Percentiles rank a stretch among this genome's conserved stretches.
Conservation (phyloP, 2,113 vertebrate genomes). For the Cricetomys ansorgei region DNA sequence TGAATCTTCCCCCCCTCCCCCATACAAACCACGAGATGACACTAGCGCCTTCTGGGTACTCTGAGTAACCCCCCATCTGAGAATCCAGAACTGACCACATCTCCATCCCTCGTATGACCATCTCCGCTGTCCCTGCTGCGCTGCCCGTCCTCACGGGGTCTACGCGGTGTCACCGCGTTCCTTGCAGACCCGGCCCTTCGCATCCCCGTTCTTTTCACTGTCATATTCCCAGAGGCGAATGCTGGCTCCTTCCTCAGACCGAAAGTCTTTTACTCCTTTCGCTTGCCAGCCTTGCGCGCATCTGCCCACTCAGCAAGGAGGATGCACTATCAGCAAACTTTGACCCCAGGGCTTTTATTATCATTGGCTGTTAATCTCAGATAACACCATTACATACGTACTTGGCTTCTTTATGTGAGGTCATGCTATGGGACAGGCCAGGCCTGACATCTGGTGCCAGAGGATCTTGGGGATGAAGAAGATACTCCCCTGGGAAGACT, state of each 20-base stretch:
- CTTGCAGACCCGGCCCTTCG: neutral
- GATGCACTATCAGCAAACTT: fast-evolving
- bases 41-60: fast-evolving
- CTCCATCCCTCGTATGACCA: too few species aligned
- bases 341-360: neutral
- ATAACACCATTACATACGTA: too few species aligned
- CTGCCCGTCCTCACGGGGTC: fast-evolving
- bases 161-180: fast-evolving
- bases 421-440: neutral
- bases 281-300: too few species aligned
- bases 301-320: neutral
- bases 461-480: fast-evolving
- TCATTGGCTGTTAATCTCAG: neutral
- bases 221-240: neutral
- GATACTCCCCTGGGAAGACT: neutral
- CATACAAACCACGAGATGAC: fast-evolving
- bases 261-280: neutral
- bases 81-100: fast-evolving
- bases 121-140: fast-evolving
- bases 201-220: neutral
- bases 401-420: neutral
- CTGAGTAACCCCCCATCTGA: fast-evolving
- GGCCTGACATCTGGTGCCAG: neutral
- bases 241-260: neutral
- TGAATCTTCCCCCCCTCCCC: neutral